Conservation (phyloP, 1,140 invertebrate genomes). For the Aphaenogaster floridana region DNA sequence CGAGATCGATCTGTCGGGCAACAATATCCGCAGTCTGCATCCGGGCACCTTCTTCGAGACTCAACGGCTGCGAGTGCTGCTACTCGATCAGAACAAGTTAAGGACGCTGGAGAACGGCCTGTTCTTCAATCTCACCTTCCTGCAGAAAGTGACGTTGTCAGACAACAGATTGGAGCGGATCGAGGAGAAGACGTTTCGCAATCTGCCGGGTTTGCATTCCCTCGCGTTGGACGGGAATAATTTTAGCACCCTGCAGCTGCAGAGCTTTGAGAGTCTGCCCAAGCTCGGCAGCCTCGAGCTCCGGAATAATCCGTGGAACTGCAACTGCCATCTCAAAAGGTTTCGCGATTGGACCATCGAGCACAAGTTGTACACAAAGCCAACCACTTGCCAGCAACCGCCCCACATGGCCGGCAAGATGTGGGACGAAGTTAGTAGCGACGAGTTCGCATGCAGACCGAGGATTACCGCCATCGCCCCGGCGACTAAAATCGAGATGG, state of each 20-base stretch:
- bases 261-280: slow-evolving; percentile 88
- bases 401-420: slow-evolving; percentile 88
- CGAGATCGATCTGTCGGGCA: slow-evolving; percentile 94
- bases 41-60: slow-evolving; percentile 91
- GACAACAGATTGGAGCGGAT: slow-evolving; percentile 91
- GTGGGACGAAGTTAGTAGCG: slow-evolving; percentile 91
- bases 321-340: slow-evolving; percentile 93
- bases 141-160: slow-evolving; percentile 92
- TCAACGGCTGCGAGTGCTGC: slow-evolving; percentile 90
- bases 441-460: slow-evolving; percentile 95
- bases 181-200: slow-evolving; percentile 91
- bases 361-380: slow-evolving; percentile 90
- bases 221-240: slow-evolving; percentile 92
- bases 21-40: slow-evolving; percentile 90
- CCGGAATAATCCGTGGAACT: slow-evolving; percentile 95
- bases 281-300: slow-evolving; percentile 92
- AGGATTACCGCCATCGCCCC: slow-evolving; percentile 88
- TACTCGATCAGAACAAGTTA: slow-evolving; percentile 92
- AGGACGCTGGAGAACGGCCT: slow-evolving; percentile 91
- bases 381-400: slow-evolving; percentile 91
- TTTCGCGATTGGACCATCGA: slow-evolving; percentile 93
- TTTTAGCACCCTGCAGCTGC: slow-evolving; percentile 89
- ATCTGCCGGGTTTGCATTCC: slow-evolving; percentile 89
- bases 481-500: slow-evolving; percentile 87
- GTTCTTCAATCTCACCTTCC: slow-evolving; percentile 91